A percentile compares a stretch with the other conserved stretches of the same genome.
These are phyloP conservation scores for Pyrrhosoma nymphula DNA, from an alignment of 2,888 invertebrate species.

Conservation along the genomic window DNA sequence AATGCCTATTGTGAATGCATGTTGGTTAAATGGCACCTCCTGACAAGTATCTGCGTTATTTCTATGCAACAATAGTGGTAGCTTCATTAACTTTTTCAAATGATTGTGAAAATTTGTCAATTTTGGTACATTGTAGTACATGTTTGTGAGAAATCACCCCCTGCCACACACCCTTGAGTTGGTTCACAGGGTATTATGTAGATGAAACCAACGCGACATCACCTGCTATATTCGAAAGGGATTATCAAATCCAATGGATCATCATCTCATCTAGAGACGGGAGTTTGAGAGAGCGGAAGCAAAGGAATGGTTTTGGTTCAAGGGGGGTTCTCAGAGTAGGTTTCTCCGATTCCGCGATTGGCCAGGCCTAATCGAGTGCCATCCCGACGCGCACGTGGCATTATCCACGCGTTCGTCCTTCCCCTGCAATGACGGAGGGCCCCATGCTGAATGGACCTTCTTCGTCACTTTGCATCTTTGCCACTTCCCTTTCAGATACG, in stretches of 20 bases:
- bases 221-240: constrained; percentile 40
- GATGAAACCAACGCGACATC: too few species aligned
- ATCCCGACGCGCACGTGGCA: background rate
- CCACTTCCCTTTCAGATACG: background rate
- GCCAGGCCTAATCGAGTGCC: background rate
- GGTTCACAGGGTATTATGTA: too few species aligned
- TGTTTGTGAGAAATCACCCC: too few species aligned
- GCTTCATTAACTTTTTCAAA: too few species aligned
- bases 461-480: background rate
- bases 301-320: background rate
- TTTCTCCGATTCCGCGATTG: background rate
- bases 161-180: too few species aligned
- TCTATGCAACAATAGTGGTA: too few species aligned
- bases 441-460: background rate
- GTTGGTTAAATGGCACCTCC: too few species aligned
- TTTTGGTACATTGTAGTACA: too few species aligned
- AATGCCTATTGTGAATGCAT: too few species aligned
- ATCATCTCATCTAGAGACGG: constrained; percentile 19
- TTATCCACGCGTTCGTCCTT: constrained; percentile 3
- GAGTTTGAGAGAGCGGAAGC: background rate
- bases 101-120: too few species aligned
- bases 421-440: background rate
- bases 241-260: constrained; percentile 44
- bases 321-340: background rate
- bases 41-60: too few species aligned